A percentile compares a stretch with the other conserved stretches of the same genome.
Evolutionary conservation across 2,113 vertebrate genomes (phyloP).

Genomic region (Spea bombifrons): DNA sequence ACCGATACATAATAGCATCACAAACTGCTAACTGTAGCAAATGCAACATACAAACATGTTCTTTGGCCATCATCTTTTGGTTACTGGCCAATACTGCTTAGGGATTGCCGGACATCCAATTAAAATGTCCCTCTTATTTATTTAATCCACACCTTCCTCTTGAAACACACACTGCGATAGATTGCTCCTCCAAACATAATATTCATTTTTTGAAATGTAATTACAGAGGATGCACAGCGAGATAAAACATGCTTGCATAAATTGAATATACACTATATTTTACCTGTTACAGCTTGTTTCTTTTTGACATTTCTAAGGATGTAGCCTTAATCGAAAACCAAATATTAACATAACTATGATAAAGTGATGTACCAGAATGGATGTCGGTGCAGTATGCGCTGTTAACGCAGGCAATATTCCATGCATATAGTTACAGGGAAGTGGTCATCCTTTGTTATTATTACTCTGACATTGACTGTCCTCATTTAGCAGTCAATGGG

Average conservation of each 20-base stretch:
- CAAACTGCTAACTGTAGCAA: too few relatives aligned
- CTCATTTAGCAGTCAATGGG: neutral
- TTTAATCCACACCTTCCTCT: neutral
- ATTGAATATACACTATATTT: conserved; percentile 17
- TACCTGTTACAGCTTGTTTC: conserved; percentile 33
- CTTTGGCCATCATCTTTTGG: too few relatives aligned
- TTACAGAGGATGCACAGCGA: neutral
- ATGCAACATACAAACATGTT: too few relatives aligned
- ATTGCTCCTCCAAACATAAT: neutral
- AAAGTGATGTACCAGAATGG: conserved; percentile 28
- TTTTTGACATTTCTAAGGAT: conserved; percentile 42
- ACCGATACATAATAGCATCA: too few relatives aligned
- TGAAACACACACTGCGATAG: neutral
- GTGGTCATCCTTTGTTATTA: conserved; percentile 42
- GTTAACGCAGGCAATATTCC: conserved; percentile 24
- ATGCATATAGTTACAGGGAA: conserved; percentile 8
- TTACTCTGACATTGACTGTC: conserved; percentile 27
- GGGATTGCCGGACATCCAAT: too few relatives aligned
- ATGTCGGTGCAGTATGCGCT: conserved; percentile 16
- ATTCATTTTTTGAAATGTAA: neutral
- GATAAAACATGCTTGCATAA: conserved; percentile 5
- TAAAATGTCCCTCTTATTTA: neutral
- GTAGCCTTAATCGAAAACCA: conserved; percentile 38
- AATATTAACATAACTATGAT: conserved; percentile 49
- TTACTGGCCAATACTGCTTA: too few relatives aligned